phyloP scores from a whole-genome alignment of 2,888 invertebrate genomes.

The Pristionchus maxplancki region DNA sequence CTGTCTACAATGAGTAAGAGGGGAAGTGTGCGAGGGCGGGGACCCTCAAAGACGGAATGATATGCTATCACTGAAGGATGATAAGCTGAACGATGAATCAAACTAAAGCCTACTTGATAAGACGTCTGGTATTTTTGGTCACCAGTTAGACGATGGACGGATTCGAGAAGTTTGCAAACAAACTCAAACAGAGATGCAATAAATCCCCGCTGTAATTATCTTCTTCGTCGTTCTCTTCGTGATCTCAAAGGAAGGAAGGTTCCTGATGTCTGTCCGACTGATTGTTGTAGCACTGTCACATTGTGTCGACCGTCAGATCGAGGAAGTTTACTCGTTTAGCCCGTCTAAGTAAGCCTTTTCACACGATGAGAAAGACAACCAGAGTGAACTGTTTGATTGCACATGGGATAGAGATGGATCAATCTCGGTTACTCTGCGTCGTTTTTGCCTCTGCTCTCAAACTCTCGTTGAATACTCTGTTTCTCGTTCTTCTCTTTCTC shows the following conservation, averaged over 20 bases:
- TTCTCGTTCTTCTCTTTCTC: not conserved
- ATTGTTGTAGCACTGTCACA: not conserved
- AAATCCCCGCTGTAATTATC: not conserved
- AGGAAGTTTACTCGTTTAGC: not conserved
- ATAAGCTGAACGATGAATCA: not conserved
- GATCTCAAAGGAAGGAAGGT: not conserved
- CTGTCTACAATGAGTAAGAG: not conserved
- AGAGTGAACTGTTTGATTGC: conserved; percentile 27
- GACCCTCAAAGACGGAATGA: not conserved
- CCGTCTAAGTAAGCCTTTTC: not conserved
- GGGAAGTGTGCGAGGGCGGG: not conserved
- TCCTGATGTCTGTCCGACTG: not conserved
- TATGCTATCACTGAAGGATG: not conserved
- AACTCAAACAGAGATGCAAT: not conserved
- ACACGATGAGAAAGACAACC: not conserved
- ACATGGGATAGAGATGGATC: conserved; percentile 43
- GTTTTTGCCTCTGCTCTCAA: not conserved
- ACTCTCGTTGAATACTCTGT: conserved; percentile 6
- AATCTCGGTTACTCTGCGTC: conserved; percentile 15
- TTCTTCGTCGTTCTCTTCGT: not conserved
- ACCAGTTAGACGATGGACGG: not conserved
- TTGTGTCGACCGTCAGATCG: not conserved
- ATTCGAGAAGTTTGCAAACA: not conserved
- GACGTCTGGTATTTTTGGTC: not conserved
- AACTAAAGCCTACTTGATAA: conserved; percentile 17